Base-by-base conservation (phyloP, 2,888 invertebrate genomes). In the Sarcophaga variegata region DNA sequence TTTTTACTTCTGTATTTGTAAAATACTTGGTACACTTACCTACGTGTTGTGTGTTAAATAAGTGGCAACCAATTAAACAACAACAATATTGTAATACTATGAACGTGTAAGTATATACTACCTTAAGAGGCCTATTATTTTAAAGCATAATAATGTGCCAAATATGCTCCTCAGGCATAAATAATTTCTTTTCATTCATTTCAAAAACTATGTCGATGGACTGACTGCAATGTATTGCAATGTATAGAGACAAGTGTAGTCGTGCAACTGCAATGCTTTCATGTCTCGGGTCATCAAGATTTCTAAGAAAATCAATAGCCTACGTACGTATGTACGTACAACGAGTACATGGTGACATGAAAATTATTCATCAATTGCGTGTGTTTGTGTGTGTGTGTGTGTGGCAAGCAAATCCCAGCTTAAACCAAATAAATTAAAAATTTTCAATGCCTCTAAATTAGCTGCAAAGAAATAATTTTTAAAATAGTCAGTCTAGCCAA, bases 281-380 rank as follows among this genome's bases (percentile, higher is more conserved):
- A 64, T 22, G 77, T 83, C 70, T 83, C 59, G 70, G 70, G 59
- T 22, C 64, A 82, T 82, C 76, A 77, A 77, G 82, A 82, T 77
- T 77, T 82, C 27, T 62, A 77, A 66, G 49, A 71, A 71, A 82
- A 82, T 82, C 76, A 82, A 82, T 82, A 82, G 60, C 37, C 2
- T 37, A 37, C 37, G 37, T 37, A 37, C 37, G 22, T 22, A 22
- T 1, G 27, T 37, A 37, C 37, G 10, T 37, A 37, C 37, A 37
- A 37, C 10, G 8, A 37, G 37, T 10, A 37, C 37, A 8, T 37
- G 37, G 37, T 37, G 37, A 37, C 37, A 37, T 37, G 37, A 37
- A 37, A 37, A 37, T 10, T 10, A 37, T 37, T 37, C 37, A 37
- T 37, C 37, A 37, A 37, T 37, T 37, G 37, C 2, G 37, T 10